Conservation (phyloP, 2,113 vertebrate genomes). For the Oplegnathus fasciatus region DNA sequence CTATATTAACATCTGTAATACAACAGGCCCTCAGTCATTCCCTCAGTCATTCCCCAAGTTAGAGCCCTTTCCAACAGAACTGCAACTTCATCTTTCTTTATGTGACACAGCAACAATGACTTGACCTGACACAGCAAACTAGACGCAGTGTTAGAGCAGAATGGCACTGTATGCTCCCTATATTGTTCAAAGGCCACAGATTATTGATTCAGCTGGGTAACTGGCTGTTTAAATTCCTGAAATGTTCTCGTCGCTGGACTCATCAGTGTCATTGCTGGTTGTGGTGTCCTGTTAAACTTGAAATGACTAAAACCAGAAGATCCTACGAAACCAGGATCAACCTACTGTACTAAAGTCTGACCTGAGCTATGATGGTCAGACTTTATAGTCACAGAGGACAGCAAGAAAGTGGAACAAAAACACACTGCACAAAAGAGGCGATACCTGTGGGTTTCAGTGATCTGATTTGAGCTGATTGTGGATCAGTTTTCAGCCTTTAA, state of each 20-base stretch:
- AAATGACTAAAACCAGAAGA: background rate
- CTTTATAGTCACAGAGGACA: background rate
- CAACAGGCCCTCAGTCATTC: background rate
- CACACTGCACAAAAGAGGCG: background rate
- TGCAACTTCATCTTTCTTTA: slow-evolving; percentile 14
- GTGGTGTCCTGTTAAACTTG: background rate
- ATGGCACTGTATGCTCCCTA: slow-evolving; percentile 27
- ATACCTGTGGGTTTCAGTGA: background rate
- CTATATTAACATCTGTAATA: background rate
- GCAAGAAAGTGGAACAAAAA: background rate
- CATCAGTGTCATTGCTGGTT: slow-evolving; percentile 13
- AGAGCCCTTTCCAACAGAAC: slow-evolving; percentile 1
- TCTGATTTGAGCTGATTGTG: background rate
- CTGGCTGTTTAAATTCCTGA: slow-evolving; percentile 69
- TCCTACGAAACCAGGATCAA: background rate
- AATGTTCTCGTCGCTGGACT: slow-evolving; percentile 41
- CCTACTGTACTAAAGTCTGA: background rate
- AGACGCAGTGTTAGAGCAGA: background rate
- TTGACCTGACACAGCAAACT: slow-evolving; percentile 48
- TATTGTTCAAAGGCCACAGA: slow-evolving; percentile 34
- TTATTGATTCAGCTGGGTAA: slow-evolving; percentile 70
- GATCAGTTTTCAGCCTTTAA: background rate
- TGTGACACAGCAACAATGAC: slow-evolving; percentile 38
- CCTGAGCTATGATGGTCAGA: background rate
- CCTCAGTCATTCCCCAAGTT: slow-evolving; percentile 3